These are phyloP conservation scores for Ectemnius lituratus DNA, from an alignment of 2,888 invertebrate species.

Conservation along the genomic window DNA sequence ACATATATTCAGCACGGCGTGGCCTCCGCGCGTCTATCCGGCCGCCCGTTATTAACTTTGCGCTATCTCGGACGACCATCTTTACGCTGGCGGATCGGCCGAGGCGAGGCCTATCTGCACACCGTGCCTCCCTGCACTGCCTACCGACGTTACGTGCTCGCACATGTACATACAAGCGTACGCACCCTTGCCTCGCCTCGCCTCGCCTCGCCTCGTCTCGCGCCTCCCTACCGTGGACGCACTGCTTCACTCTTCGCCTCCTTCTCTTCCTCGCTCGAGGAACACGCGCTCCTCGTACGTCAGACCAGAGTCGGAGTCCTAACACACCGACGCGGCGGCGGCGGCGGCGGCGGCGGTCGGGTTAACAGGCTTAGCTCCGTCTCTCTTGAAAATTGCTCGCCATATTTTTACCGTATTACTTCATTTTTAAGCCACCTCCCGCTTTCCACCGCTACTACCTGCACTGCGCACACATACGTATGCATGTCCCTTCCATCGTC, in stretches of 20 bases:
- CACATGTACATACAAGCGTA: slow-evolving; percentile 27
- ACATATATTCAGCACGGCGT: slow-evolving; percentile 12
- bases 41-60: slow-evolving; percentile 74
- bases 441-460: slow-evolving; percentile 25
- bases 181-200: not conserved
- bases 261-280: not conserved
- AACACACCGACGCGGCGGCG: slow-evolving; percentile 26
- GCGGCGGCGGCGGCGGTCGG: slow-evolving; percentile 30
- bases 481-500: slow-evolving; percentile 24
- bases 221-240: not conserved
- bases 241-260: not conserved
- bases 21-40: slow-evolving; percentile 63
- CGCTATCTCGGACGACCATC: slow-evolving; percentile 73
- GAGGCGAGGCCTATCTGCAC: slow-evolving; percentile 65
- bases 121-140: slow-evolving; percentile 39
- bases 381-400: slow-evolving; percentile 64
- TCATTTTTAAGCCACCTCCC: slow-evolving; percentile 67
- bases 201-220: no score
- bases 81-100: slow-evolving; percentile 73
- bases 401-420: slow-evolving; percentile 69
- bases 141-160: slow-evolving; percentile 55
- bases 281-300: not conserved
- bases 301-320: not conserved
- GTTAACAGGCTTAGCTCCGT: slow-evolving; percentile 56
- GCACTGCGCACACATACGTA: slow-evolving; percentile 9